phyloP scores from a whole-genome alignment of 2,797 vertebrate species.

The Clarias laeviceps region DNA sequence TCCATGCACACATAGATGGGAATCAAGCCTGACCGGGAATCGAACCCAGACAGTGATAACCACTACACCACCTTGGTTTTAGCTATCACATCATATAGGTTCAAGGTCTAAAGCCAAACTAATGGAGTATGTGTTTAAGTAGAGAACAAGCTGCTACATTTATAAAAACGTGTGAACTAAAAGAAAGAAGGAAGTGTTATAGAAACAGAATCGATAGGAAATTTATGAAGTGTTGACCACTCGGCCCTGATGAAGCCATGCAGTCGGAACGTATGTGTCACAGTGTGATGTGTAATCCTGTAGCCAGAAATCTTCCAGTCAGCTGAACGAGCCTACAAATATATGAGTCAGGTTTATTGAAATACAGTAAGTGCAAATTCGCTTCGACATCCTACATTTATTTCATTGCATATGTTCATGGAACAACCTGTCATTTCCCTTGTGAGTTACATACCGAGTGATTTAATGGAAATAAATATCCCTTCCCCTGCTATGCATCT shows the following conservation, averaged over 20 bases:
- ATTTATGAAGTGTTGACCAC: neutral
- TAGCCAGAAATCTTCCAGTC: conserved; percentile 10
- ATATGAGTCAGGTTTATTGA: conserved; percentile 19
- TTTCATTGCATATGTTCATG: conserved; percentile 30
- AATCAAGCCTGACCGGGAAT: no score
- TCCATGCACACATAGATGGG: no score
- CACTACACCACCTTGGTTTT: no score
- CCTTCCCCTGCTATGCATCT: conserved; percentile 15
- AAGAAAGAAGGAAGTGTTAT: neutral
- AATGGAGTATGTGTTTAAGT: no score
- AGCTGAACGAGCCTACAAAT: conserved; percentile 4
- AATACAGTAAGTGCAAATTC: conserved; percentile 9
- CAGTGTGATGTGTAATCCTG: neutral
- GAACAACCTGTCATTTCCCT: conserved; percentile 15
- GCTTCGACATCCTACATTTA: conserved; percentile 17
- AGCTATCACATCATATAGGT: neutral
- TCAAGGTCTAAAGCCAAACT: neutral
- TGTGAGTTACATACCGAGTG: neutral
- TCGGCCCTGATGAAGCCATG: neutral
- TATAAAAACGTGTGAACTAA: neutral
- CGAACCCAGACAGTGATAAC: no score
- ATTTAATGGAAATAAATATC: conserved; percentile 33
- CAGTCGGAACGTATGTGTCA: neutral
- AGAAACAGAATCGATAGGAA: neutral
- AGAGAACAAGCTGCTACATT: neutral